phyloP scores from a whole-genome alignment of 2,113 vertebrate species.

The Mastomys coucha region DNA sequence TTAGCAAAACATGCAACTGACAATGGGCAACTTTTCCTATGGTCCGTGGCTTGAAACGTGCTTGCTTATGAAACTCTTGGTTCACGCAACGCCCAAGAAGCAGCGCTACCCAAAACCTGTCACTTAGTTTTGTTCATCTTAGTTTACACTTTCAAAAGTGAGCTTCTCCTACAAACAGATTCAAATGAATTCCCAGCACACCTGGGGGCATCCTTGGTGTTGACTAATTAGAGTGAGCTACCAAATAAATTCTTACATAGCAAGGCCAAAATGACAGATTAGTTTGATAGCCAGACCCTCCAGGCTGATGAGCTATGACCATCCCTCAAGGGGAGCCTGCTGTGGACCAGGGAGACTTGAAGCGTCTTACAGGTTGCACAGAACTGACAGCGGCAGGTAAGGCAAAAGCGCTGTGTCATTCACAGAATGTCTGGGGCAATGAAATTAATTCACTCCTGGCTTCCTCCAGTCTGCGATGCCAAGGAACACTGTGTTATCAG shows the following conservation, averaged over 20 bases:
- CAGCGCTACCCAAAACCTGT: not conserved
- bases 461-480: constrained; percentile 88
- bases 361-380: constrained; percentile 85
- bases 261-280: constrained; percentile 86
- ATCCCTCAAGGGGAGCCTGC: constrained; percentile 81
- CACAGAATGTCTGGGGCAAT: constrained; percentile 89
- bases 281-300: constrained; percentile 81
- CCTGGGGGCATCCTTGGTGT: constrained; percentile 82
- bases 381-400: constrained; percentile 83
- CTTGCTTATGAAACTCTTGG: constrained; percentile 71
- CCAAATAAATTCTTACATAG: constrained; percentile 84
- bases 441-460: constrained; percentile 90
- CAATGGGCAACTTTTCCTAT: constrained; percentile 53
- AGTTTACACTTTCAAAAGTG: constrained; percentile 56
- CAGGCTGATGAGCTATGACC: constrained; percentile 81
- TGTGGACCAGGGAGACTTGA: constrained; percentile 61
- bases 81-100: constrained; percentile 69
- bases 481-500: constrained; percentile 92
- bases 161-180: constrained; percentile 46
- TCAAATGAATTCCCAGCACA: constrained; percentile 74
- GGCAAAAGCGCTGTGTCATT: constrained; percentile 90
- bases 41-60: constrained; percentile 71
- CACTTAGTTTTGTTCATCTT: constrained; percentile 67
- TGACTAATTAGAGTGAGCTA: constrained; percentile 83
- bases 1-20: constrained; percentile 39